Evolutionary conservation across 2,113 vertebrate genomes (phyloP).

Genomic region (Ptilonorhynchus violaceus): DNA sequence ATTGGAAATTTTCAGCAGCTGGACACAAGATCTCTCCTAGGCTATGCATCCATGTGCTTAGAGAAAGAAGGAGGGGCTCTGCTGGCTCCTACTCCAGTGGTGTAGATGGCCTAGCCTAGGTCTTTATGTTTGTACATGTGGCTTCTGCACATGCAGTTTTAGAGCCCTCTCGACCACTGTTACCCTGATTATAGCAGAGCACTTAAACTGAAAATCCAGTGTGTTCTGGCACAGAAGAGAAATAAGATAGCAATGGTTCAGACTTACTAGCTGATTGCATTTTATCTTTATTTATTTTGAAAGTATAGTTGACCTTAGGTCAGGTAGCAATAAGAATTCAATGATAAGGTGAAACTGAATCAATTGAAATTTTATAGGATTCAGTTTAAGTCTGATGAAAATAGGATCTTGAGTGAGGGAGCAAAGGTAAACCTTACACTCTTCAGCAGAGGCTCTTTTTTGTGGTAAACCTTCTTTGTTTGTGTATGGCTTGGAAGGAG

Average conservation of each 20-base stretch:
- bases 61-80: neutral
- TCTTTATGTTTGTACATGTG: neutral
- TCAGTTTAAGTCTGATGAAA: neutral
- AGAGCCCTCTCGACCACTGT: neutral
- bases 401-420: constrained; percentile 29
- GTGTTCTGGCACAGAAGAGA: neutral
- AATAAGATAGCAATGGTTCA: neutral
- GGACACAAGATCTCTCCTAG: neutral
- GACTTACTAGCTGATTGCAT: neutral
- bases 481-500: constrained; percentile 41
- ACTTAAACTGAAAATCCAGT: neutral
- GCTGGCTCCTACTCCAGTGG: neutral
- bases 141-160: neutral
- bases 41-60: neutral
- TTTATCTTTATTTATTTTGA: neutral
- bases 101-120: neutral
- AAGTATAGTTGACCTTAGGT: neutral
- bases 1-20: neutral
- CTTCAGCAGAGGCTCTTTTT: constrained; percentile 37
- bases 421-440: constrained; percentile 19
- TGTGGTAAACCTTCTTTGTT: constrained; percentile 44
- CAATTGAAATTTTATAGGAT: neutral
- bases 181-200: neutral
- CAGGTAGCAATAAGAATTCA: neutral
- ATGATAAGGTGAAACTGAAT: neutral